Conservation (phyloP, 2,113 vertebrate species). For the Corythoichthys haematopterus region DNA sequence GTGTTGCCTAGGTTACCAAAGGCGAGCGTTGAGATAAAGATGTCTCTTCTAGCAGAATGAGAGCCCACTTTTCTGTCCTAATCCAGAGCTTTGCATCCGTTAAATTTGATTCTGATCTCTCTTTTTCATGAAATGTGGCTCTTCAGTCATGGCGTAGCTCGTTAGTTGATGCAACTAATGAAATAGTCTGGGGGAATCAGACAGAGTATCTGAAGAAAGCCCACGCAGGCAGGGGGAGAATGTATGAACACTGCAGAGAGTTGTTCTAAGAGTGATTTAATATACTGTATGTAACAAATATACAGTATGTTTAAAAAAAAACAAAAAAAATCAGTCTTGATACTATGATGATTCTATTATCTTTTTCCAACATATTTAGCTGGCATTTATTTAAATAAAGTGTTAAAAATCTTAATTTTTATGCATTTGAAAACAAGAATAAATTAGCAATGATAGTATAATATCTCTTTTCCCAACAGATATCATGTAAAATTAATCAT, state of each 20-base stretch:
- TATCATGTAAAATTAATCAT: too few relatives aligned
- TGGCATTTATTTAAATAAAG: too few relatives aligned
- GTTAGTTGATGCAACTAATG: conserved; percentile 4
- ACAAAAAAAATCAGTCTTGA: too few relatives aligned
- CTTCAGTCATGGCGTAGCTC: not conserved
- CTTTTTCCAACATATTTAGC: too few relatives aligned
- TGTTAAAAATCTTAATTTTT: too few relatives aligned
- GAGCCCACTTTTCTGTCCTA: conserved; percentile 4
- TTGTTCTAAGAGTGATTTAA: not conserved
- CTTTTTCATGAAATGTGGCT: not conserved
- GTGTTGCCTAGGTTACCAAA: conserved; percentile 49
- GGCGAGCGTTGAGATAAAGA: conserved; percentile 24
- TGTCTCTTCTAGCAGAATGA: conserved; percentile 3
- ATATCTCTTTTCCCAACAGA: too few relatives aligned
- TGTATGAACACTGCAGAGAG: not conserved
- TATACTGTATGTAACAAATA: too few relatives aligned
- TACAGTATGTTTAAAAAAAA: too few relatives aligned
- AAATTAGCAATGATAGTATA: too few relatives aligned
- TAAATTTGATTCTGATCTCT: conserved; percentile 8
- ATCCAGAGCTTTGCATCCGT: not conserved
- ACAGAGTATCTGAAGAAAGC: not conserved
- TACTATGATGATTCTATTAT: too few relatives aligned
- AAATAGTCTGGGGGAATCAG: not conserved
- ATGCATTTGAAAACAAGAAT: too few relatives aligned
- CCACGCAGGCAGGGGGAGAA: not conserved